Percentiles rank a stretch among this genome's conserved stretches.
These are phyloP conservation scores for Coelopa frigida DNA, from an alignment of 1,140 invertebrate genomes.

Conservation along the genomic window DNA sequence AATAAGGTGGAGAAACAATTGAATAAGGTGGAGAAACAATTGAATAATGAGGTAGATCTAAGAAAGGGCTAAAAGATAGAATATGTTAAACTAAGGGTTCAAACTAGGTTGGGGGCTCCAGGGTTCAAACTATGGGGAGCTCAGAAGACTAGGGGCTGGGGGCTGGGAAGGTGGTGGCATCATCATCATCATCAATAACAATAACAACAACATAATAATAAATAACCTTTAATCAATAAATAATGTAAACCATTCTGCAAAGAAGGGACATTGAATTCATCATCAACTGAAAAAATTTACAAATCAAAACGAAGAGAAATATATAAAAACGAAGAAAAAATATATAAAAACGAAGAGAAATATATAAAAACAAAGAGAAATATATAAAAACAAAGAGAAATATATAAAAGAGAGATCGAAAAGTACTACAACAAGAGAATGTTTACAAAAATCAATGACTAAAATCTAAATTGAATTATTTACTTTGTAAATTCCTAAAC, in stretches of 20 bases:
- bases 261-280: conserved; percentile 65
- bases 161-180: no score
- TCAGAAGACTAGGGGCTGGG: no score
- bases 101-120: no score
- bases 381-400: background rate
- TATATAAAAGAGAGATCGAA: conserved; percentile 1
- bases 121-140: no score
- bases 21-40: no score
- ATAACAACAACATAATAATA: conserved; percentile 11
- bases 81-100: no score
- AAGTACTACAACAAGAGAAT: background rate
- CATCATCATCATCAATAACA: no score
- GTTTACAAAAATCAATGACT: background rate
- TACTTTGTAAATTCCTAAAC: no score
- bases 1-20: no score
- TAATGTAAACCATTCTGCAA: conserved; percentile 63
- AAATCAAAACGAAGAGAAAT: conserved; percentile 29
- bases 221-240: conserved; percentile 61
- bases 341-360: background rate
- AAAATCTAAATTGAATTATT: conserved; percentile 15
- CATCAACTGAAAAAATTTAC: conserved; percentile 62
- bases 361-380: background rate
- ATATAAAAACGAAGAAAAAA: conserved; percentile 21
- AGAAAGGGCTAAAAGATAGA: no score
- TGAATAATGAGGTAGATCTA: no score